Evolutionary conservation across 2,113 vertebrate species (phyloP).

Genomic region (Pseudois nayaur): DNA sequence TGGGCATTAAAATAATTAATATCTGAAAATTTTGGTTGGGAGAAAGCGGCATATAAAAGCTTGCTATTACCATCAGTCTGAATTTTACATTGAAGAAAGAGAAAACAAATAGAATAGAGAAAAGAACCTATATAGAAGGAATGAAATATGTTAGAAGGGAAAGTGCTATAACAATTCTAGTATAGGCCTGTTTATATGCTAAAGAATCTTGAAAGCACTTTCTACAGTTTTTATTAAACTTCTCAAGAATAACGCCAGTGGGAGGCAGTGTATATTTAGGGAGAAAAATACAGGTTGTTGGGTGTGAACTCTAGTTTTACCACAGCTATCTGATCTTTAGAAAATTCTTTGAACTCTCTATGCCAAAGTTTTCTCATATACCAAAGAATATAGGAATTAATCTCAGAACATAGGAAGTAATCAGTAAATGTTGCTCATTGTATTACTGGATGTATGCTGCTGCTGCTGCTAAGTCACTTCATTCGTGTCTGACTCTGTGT

Average conservation of each 20-base stretch:
- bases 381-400: neutral
- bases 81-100: neutral
- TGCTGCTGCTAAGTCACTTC: no score
- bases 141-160: neutral
- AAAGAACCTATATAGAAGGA: neutral
- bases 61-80: neutral
- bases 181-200: neutral
- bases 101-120: neutral
- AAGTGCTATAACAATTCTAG: neutral
- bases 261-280: neutral
- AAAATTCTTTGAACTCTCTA: constrained; percentile 4
- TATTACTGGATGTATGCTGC: neutral
- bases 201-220: neutral
- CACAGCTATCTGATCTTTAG: neutral
- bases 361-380: neutral
- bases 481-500: no score
- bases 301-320: neutral
- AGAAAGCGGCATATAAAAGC: neutral
- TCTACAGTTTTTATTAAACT: neutral
- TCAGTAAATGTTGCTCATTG: neutral
- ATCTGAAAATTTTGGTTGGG: neutral
- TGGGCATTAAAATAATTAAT: neutral
- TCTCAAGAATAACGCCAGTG: neutral
- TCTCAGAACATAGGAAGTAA: neutral
- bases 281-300: neutral